Percentiles rank a stretch among this genome's conserved stretches.
These are phyloP conservation scores for Diachasma alloeum DNA, from an alignment of 1,140 invertebrate genomes.

Conservation along the genomic window DNA sequence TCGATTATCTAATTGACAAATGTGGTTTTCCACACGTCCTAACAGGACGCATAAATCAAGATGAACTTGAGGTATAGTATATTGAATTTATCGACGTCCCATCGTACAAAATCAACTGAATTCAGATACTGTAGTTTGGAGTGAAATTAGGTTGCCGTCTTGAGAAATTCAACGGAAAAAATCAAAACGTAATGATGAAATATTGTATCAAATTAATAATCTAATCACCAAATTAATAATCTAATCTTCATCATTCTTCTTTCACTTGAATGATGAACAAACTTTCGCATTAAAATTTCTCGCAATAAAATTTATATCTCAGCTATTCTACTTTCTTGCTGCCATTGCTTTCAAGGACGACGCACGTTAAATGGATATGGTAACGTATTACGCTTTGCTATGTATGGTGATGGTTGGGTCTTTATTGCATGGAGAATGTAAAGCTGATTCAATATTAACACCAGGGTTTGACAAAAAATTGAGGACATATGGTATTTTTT, in stretches of 20 bases:
- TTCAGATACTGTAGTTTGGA: background rate
- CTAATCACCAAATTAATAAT: too few relatives aligned
- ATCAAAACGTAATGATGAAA: background rate
- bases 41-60: slow-evolving; percentile 1
- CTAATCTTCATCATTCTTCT: background rate
- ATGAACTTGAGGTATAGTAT: background rate
- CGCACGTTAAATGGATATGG: background rate
- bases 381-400: background rate
- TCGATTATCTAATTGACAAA: background rate
- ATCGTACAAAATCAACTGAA: background rate
- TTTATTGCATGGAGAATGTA: background rate
- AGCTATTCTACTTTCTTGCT: background rate
- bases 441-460: background rate
- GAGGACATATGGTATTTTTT: background rate
- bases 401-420: background rate
- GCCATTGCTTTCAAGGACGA: background rate
- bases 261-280: background rate
- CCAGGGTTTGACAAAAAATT: background rate
- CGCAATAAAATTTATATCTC: background rate
- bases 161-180: background rate
- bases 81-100: background rate
- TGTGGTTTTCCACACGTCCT: background rate
- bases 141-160: background rate
- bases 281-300: background rate
- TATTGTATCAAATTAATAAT: background rate